Conservation (phyloP, 2,888 invertebrate species). For the Ctenicera cuprea region DNA sequence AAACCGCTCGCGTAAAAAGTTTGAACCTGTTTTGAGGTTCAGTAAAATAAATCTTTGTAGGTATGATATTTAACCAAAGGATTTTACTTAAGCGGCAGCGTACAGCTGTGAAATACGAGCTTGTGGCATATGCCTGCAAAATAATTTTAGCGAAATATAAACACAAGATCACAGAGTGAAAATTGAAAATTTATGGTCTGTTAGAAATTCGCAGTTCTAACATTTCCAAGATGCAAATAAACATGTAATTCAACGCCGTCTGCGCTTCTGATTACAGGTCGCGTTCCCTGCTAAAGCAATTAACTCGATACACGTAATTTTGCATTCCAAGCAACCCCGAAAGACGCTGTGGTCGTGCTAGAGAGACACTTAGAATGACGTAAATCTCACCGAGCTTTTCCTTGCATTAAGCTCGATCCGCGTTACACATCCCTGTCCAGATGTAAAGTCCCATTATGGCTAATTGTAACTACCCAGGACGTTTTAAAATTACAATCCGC, state of each 20-base stretch:
- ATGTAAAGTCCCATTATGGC: slow-evolving; percentile 51
- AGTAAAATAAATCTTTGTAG: too few relatives aligned
- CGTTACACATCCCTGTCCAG: slow-evolving; percentile 47
- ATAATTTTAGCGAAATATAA: slow-evolving; percentile 24
- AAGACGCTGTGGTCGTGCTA: slow-evolving; percentile 43
- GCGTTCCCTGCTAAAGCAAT: slow-evolving; percentile 54
- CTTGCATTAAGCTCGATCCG: slow-evolving; percentile 50
- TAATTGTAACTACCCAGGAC: slow-evolving; percentile 56
- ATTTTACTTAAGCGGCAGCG: slow-evolving; percentile 3
- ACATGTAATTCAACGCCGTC: slow-evolving; percentile 50
- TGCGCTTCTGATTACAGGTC: slow-evolving; percentile 54
- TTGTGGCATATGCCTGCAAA: slow-evolving; percentile 1
- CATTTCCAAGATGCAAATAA: slow-evolving; percentile 38
- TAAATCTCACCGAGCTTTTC: slow-evolving; percentile 43
- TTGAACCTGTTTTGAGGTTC: too few relatives aligned
- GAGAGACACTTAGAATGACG: slow-evolving; percentile 44
- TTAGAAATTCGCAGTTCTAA: slow-evolving; percentile 28
- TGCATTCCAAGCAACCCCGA: slow-evolving; percentile 44
- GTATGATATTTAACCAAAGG: slow-evolving; percentile 8
- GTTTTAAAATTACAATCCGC: slow-evolving; percentile 57
- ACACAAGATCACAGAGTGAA: slow-evolving; percentile 20
- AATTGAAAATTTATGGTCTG: slow-evolving; percentile 30
- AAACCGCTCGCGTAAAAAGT: too few relatives aligned
- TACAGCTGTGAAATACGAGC: slow-evolving; percentile 17
- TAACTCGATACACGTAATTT: slow-evolving; percentile 56